Evolutionary conservation across 2,113 vertebrate species (phyloP).

Genomic region (Camelus bactrianus): DNA sequence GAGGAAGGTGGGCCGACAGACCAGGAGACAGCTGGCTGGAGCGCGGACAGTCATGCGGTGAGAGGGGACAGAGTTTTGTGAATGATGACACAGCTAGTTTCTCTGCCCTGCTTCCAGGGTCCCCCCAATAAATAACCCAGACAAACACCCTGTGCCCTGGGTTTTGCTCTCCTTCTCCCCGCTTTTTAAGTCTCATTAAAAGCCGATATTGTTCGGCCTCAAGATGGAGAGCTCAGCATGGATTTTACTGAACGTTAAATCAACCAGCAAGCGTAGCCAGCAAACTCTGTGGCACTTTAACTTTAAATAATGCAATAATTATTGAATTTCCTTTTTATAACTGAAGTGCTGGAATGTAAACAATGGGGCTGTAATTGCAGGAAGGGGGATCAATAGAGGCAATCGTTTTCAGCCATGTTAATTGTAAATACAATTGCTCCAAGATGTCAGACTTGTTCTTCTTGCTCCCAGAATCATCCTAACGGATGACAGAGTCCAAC

Average conservation of each 20-base stretch:
- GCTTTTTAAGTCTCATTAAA: slow-evolving; percentile 89
- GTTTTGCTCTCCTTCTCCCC: slow-evolving; percentile 68
- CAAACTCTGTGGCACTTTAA: slow-evolving; percentile 98
- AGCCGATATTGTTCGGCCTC: slow-evolving; percentile 88
- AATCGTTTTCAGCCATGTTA: slow-evolving; percentile 99
- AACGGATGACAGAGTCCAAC: slow-evolving; percentile 94
- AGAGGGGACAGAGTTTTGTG: neutral
- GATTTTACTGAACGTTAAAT: slow-evolving; percentile 91
- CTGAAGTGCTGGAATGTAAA: slow-evolving; percentile 99
- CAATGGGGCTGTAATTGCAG: slow-evolving; percentile 99
- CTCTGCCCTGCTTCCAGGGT: neutral
- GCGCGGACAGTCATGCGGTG: accelerated
- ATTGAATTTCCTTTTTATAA: slow-evolving; percentile 99
- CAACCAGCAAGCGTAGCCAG: slow-evolving; percentile 91
- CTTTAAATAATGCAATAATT: slow-evolving; percentile 99
- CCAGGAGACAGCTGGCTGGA: neutral
- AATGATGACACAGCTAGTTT: neutral
- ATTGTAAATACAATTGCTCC: slow-evolving; percentile 97
- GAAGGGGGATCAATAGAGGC: slow-evolving; percentile 99
- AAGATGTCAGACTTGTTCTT: slow-evolving; percentile 94
- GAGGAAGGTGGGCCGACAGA: neutral
- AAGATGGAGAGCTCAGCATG: slow-evolving; percentile 90
- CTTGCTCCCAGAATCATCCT: slow-evolving; percentile 93
- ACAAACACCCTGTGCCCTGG: slow-evolving; percentile 54
- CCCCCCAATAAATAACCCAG: slow-evolving; percentile 64